These are phyloP conservation scores for Trogon surrucura DNA, from an alignment of 2,113 vertebrate genomes.

Conservation along the genomic window DNA sequence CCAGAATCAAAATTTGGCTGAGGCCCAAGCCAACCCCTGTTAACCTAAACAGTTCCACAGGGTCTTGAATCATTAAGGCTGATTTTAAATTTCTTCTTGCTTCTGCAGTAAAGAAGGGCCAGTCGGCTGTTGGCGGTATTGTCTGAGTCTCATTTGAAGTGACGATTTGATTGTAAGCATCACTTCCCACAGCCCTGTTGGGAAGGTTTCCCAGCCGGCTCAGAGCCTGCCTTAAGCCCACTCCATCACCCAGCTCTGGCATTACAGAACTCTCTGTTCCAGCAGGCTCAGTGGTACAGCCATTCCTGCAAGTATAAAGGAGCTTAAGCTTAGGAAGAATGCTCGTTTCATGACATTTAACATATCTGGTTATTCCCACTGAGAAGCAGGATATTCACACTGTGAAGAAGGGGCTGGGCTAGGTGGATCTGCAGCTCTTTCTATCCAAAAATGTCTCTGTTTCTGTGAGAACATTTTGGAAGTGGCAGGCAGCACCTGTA, in stretches of 20 bases:
- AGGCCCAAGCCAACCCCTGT: neutral
- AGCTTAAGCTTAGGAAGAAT: constrained; percentile 47
- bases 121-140: neutral
- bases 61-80: neutral
- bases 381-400: constrained; percentile 64
- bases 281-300: neutral
- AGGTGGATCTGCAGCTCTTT: constrained; percentile 14
- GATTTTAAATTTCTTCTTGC: constrained; percentile 14
- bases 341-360: constrained; percentile 46
- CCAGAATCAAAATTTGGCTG: neutral
- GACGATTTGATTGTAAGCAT: neutral
- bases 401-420: constrained; percentile 58
- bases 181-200: neutral
- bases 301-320: constrained; percentile 6
- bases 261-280: neutral
- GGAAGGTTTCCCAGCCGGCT: constrained; percentile 14
- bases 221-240: constrained; percentile 26
- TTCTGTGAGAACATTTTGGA: constrained; percentile 82
- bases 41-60: neutral
- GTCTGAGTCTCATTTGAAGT: neutral
- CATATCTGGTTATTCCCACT: constrained; percentile 50
- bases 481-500: constrained; percentile 79
- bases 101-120: neutral
- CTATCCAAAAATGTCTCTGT: constrained; percentile 63
- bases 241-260: constrained; percentile 48